phyloP scores from a whole-genome alignment of 1,140 invertebrate species.

The Pseudomyrmex flavicornis region DNA sequence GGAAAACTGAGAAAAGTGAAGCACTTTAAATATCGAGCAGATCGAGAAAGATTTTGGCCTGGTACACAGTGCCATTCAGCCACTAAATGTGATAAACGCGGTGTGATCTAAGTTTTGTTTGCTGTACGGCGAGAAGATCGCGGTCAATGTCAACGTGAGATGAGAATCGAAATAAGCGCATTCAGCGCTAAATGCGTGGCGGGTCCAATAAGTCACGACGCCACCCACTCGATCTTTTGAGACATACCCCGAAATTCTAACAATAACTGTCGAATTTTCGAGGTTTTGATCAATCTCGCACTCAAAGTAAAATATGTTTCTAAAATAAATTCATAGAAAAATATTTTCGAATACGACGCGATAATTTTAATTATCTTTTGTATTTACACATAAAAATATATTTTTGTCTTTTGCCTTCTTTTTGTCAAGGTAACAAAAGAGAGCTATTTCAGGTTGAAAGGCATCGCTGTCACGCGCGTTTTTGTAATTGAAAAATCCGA shows the following conservation, averaged over 20 bases:
- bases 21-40: not conserved
- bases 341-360: not conserved
- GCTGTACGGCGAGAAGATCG: constrained; percentile 44
- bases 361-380: not conserved
- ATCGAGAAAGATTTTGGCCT: constrained; percentile 22
- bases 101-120: constrained; percentile 47
- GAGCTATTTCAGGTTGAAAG: not conserved
- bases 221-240: constrained; percentile 1
- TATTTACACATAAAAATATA: not conserved
- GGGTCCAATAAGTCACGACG: constrained; percentile 11
- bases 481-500: constrained; percentile 27
- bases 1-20: constrained; percentile 21
- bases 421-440: not conserved
- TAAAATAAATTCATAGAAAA: not conserved
- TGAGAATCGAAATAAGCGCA: constrained; percentile 52
- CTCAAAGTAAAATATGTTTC: not conserved
- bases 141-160: constrained; percentile 57
- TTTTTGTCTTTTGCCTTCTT: constrained; percentile 2
- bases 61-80: not conserved
- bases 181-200: constrained; percentile 36
- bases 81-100: constrained; percentile 35
- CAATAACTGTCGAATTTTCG: constrained; percentile 11
- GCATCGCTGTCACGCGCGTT: not conserved
- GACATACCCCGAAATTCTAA: constrained; percentile 6
- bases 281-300: not conserved